Evolutionary conservation across 2,888 invertebrate species (phyloP).

Genomic region (Drosophila rubida): DNA sequence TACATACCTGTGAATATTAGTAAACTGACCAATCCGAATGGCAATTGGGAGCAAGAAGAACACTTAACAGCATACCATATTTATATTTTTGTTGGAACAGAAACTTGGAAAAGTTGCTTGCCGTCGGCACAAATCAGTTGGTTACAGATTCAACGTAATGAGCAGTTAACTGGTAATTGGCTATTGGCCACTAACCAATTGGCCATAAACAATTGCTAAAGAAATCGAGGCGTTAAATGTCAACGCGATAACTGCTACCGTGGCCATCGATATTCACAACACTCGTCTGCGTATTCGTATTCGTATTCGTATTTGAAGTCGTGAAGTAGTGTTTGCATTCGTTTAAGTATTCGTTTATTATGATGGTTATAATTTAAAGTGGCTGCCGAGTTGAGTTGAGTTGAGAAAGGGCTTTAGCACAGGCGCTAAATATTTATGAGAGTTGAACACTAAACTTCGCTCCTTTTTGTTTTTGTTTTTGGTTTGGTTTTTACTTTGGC

Average conservation of each 20-base stretch:
- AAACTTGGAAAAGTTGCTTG: background rate
- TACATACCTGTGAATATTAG: constrained; percentile 26
- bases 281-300: constrained; percentile 14
- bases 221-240: constrained; percentile 39
- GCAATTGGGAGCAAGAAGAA: background rate
- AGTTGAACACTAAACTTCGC: constrained; percentile 45
- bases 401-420: constrained; percentile 8
- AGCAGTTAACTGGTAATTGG: constrained; percentile 48
- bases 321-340: constrained; percentile 21
- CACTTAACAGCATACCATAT: background rate
- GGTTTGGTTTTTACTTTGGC: constrained; percentile 16
- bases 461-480: constrained; percentile 3
- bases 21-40: constrained; percentile 15
- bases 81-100: background rate
- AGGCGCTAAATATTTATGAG: constrained; percentile 56
- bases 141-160: constrained; percentile 6
- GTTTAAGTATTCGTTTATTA: constrained; percentile 31
- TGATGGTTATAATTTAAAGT: constrained; percentile 53
- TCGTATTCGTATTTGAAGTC: constrained; percentile 1
- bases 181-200: constrained; percentile 38
- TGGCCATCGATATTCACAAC: constrained; percentile 21
- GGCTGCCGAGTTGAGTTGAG: constrained; percentile 7
- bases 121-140: constrained; percentile 22
- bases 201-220: constrained; percentile 42
- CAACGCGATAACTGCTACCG: constrained; percentile 35